These are phyloP conservation scores for Criorhina ranunculi DNA, from an alignment of 2,888 invertebrate genomes.

Conservation along the genomic window DNA sequence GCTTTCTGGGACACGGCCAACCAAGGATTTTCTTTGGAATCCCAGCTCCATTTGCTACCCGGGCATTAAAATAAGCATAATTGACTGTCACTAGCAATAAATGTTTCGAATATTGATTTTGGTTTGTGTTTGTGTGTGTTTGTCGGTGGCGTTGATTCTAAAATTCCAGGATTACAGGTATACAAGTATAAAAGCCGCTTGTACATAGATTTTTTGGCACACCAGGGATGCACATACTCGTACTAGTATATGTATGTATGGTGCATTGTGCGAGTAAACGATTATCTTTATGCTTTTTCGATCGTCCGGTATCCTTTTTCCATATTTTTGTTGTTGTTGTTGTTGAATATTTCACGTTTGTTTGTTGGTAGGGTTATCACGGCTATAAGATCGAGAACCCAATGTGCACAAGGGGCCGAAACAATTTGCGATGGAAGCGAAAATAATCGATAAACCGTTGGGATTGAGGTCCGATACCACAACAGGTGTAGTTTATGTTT, in stretches of 20 bases:
- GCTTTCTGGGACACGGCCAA: constrained; percentile 57
- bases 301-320: constrained; percentile 23
- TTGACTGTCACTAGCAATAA: constrained; percentile 72
- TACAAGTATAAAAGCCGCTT: neutral
- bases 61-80: constrained; percentile 72
- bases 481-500: constrained; percentile 74
- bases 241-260: no score
- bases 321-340: constrained; percentile 13
- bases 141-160: constrained; percentile 35
- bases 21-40: constrained; percentile 46
- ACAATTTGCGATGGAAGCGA: constrained; percentile 45
- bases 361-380: constrained; percentile 49
- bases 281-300: constrained; percentile 58
- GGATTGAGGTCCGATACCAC: constrained; percentile 50
- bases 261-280: constrained; percentile 50
- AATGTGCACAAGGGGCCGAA: neutral
- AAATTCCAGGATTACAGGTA: constrained; percentile 47
- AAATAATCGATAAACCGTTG: constrained; percentile 70
- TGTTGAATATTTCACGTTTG: constrained; percentile 42
- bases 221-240: no score
- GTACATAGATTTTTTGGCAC: constrained; percentile 39
- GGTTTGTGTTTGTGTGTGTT: constrained; percentile 7
- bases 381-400: constrained; percentile 39
- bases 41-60: constrained; percentile 50
- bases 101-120: constrained; percentile 71